phyloP scores from a whole-genome alignment of 2,797 vertebrate species.

The Tympanoctomys barrerae region DNA sequence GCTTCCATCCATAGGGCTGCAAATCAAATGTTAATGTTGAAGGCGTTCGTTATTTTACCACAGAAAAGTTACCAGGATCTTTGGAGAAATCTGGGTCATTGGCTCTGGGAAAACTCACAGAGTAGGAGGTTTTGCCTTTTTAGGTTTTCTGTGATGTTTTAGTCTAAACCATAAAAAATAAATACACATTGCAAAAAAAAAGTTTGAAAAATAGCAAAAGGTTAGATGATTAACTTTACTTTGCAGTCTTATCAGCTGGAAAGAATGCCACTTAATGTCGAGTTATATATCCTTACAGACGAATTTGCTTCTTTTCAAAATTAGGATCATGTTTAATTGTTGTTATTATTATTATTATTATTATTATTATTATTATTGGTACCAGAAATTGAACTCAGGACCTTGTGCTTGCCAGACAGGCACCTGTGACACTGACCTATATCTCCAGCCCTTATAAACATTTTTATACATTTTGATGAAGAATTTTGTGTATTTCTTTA shows the following conservation, averaged over 20 bases:
- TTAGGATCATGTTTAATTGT: neutral
- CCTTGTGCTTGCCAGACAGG: too few species aligned
- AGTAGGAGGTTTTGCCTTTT: neutral
- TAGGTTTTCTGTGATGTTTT: neutral
- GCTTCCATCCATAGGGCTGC: neutral
- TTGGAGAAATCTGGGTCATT: slow-evolving; percentile 9
- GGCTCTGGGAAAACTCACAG: neutral
- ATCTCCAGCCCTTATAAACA: neutral
- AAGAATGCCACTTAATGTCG: neutral
- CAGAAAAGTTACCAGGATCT: neutral
- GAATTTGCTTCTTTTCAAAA: neutral
- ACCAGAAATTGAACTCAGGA: too few species aligned
- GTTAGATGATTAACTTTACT: neutral
- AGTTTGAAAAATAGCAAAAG: neutral
- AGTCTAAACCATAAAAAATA: slow-evolving; percentile 14
- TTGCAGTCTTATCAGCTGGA: neutral
- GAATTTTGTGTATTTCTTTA: slow-evolving; percentile 4
- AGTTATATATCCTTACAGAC: neutral
- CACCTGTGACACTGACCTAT: too few species aligned
- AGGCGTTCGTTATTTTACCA: slow-evolving; percentile 11
- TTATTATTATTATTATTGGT: too few species aligned
- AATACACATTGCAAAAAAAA: neutral
- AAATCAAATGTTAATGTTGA: slow-evolving; percentile 66
- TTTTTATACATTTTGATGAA: slow-evolving; percentile 18
- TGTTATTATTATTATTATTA: too few species aligned